These are phyloP conservation scores for Habroteleia sp. DNA, from an alignment of 2,888 invertebrate genomes.

Conservation along the genomic window DNA sequence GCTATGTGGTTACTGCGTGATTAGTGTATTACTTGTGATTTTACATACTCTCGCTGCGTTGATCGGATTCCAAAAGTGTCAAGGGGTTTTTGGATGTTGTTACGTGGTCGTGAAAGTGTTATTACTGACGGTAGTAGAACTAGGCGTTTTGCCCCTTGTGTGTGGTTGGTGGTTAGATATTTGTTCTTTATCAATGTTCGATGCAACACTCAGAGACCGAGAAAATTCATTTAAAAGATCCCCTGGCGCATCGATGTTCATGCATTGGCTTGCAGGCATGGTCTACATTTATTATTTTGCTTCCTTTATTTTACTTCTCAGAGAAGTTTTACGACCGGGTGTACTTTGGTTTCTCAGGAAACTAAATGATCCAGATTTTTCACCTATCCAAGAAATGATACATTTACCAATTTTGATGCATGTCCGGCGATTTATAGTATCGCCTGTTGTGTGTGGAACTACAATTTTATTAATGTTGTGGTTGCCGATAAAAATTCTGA, in stretches of 20 bases:
- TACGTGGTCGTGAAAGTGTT: constrained; percentile 96
- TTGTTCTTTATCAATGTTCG: constrained; percentile 96
- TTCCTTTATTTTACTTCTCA: constrained; percentile 94
- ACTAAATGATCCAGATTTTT: constrained; percentile 99
- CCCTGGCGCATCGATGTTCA: constrained; percentile 98
- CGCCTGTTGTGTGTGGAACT: constrained; percentile 97
- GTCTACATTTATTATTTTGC: constrained; percentile 99
- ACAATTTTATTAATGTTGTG: constrained; percentile 97
- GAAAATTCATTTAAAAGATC: constrained; percentile 93
- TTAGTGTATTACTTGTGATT: constrained; percentile 90
- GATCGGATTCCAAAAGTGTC: constrained; percentile 89
- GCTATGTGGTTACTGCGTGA: constrained; percentile 94
- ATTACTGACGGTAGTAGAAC: constrained; percentile 96
- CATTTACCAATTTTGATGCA: constrained; percentile 96
- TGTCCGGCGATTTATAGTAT: constrained; percentile 93
- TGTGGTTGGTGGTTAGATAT: constrained; percentile 99
- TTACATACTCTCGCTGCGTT: constrained; percentile 92
- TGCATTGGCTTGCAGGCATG: constrained; percentile 99
- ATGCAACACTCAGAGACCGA: constrained; percentile 93
- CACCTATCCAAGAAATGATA: constrained; percentile 99
- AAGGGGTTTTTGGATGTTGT: constrained; percentile 93
- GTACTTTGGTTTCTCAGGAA: constrained; percentile 99
- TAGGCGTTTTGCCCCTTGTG: constrained; percentile 96
- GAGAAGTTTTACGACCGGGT: constrained; percentile 97
- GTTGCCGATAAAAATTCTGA: constrained; percentile 94